These are phyloP conservation scores for Neomicropteryx cornuta DNA, from an alignment of 1,140 invertebrate species.

Conservation along the genomic window DNA sequence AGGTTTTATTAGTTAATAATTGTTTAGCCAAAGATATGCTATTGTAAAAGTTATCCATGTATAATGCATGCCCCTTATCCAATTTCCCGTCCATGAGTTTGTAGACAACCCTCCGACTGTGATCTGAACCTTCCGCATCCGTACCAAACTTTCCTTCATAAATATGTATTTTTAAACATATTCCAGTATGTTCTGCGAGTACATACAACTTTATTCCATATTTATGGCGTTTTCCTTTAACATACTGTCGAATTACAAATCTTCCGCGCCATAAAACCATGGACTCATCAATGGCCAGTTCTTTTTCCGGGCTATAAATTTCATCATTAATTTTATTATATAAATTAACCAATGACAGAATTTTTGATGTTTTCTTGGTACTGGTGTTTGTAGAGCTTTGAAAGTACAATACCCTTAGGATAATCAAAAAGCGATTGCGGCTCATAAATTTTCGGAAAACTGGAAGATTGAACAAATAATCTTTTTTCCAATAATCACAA, in stretches of 20 bases:
- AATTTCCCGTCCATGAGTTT: conserved; percentile 19
- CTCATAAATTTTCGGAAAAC: conserved; percentile 18
- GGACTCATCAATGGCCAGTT: conserved; percentile 25
- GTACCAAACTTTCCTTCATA: conserved; percentile 14
- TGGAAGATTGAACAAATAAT: conserved; percentile 16
- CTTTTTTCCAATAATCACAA: conserved; percentile 22
- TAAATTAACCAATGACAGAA: conserved; percentile 20
- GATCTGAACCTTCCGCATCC: conserved; percentile 13
- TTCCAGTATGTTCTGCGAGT: conserved; percentile 21
- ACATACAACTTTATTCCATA: conserved; percentile 29
- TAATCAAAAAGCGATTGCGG: conserved; percentile 19
- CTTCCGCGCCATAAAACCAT: conserved; percentile 28
- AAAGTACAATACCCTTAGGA: conserved; percentile 20
- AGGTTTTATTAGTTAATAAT: conserved; percentile 17
- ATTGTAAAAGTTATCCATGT: conserved; percentile 26
- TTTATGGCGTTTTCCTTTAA: conserved; percentile 24
- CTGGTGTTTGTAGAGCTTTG: conserved; percentile 11
- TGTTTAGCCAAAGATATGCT: conserved; percentile 12
- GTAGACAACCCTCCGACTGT: conserved; percentile 18
- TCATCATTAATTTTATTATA: conserved; percentile 17
- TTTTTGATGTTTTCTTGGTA: conserved; percentile 14
- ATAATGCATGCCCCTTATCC: conserved; percentile 20
- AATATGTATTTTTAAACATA: conserved; percentile 16
- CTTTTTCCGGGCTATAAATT: conserved; percentile 20
- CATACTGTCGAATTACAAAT: conserved; percentile 24